Evolutionary conservation across 2,797 vertebrate species (phyloP).

Genomic region (Harpagifer antarcticus): DNA sequence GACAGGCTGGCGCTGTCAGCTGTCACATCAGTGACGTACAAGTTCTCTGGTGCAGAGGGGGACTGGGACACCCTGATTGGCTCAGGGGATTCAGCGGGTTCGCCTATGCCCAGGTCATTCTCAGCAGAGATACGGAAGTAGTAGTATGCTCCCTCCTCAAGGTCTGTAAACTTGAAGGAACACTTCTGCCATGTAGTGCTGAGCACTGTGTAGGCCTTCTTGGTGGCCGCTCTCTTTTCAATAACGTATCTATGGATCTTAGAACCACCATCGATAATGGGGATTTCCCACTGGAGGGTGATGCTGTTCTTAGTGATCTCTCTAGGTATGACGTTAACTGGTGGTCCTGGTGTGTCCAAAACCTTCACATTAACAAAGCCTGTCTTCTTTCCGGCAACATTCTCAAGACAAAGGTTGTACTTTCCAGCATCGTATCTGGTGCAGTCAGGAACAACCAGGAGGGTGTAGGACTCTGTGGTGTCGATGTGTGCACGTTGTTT

Average conservation of each 20-base stretch:
- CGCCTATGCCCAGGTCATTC: constrained; percentile 96
- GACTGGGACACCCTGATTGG: constrained; percentile 95
- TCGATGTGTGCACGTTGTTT: constrained; percentile 95
- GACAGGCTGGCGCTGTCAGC: constrained; percentile 93
- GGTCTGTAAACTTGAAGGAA: constrained; percentile 90
- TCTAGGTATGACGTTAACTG: constrained; percentile 93
- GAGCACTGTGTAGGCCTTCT: constrained; percentile 95
- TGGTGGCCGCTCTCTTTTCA: constrained; percentile 96
- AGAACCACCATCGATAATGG: constrained; percentile 97
- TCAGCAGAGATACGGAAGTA: constrained; percentile 97
- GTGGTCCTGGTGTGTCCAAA: constrained; percentile 96
- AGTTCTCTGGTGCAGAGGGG: constrained; percentile 93
- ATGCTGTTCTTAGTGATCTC: constrained; percentile 96
- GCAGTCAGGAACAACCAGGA: constrained; percentile 96
- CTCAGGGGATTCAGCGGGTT: constrained; percentile 93
- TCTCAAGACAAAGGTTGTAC: constrained; percentile 95
- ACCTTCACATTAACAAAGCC: constrained; percentile 98
- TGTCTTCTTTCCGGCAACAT: constrained; percentile 96
- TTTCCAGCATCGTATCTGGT: constrained; percentile 98
- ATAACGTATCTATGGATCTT: constrained; percentile 97
- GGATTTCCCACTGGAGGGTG: constrained; percentile 98
- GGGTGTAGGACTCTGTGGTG: constrained; percentile 96
- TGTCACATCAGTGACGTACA: constrained; percentile 94
- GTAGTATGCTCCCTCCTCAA: constrained; percentile 95
- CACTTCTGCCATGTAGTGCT: constrained; percentile 96